Evolutionary conservation across 1,140 invertebrate species (phyloP).

Genomic region (Temnothorax longispinosus): DNA sequence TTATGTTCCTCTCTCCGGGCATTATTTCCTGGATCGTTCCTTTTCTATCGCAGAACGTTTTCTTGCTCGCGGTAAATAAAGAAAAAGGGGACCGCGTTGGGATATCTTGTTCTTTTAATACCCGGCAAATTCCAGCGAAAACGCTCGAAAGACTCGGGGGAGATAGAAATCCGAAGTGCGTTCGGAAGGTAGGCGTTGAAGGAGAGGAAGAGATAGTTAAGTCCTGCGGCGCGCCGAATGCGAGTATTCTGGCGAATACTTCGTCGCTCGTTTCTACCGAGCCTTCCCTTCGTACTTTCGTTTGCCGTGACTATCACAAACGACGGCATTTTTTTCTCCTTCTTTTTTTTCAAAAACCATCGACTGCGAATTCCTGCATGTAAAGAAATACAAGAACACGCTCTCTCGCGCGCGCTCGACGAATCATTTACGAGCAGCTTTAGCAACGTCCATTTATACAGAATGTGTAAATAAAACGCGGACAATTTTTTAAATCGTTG

Average conservation of each 20-base stretch:
- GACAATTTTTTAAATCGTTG: not conserved
- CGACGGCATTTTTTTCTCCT: not conserved
- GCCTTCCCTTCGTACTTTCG: not conserved
- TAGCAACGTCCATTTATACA: not conserved
- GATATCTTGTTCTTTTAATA: slow-evolving; percentile 59
- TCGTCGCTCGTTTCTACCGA: slow-evolving; percentile 20
- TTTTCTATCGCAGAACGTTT: slow-evolving; percentile 12
- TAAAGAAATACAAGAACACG: not conserved
- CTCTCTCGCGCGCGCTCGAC: not conserved
- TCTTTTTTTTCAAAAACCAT: slow-evolving; percentile 2
- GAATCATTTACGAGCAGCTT: not conserved
- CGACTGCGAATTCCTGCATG: not conserved
- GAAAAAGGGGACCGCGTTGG: not conserved
- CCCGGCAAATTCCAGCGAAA: slow-evolving; percentile 40
- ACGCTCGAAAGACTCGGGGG: not conserved
- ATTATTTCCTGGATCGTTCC: slow-evolving; percentile 6
- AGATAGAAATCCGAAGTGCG: slow-evolving; percentile 41
- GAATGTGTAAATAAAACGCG: not conserved
- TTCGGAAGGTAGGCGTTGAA: slow-evolving; percentile 26
- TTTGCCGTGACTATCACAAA: not conserved
- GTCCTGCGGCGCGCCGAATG: slow-evolving; percentile 23
- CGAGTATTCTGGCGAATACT: slow-evolving; percentile 16
- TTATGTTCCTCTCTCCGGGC: slow-evolving; percentile 10
- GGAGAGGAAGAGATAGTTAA: slow-evolving; percentile 42
- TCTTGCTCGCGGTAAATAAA: slow-evolving; percentile 43